These are phyloP conservation scores for Nomada flava DNA, from an alignment of 2,888 invertebrate genomes.

Conservation along the genomic window DNA sequence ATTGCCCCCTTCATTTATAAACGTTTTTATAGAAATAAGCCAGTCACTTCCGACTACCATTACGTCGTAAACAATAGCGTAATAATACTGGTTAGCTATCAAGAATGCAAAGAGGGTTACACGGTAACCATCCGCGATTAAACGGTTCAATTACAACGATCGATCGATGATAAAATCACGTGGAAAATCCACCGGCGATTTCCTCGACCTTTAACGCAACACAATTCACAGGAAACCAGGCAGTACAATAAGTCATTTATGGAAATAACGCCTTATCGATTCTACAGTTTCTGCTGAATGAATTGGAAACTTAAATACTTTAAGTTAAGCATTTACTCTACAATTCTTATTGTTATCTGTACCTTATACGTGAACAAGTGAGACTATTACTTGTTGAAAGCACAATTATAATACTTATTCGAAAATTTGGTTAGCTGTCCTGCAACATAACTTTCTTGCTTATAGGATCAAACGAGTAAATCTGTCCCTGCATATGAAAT, in stretches of 20 bases:
- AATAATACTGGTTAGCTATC: neutral
- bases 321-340: neutral
- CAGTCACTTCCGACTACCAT: neutral
- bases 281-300: neutral
- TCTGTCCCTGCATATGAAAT: too few relatives aligned
- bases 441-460: too few relatives aligned
- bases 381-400: too few relatives aligned
- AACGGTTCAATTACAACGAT: slow-evolving; percentile 29
- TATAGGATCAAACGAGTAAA: too few relatives aligned
- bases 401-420: too few relatives aligned
- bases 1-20: neutral
- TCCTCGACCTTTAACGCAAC: slow-evolving; percentile 14
- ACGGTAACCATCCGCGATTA: neutral
- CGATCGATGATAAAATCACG: slow-evolving; percentile 21
- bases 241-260: neutral
- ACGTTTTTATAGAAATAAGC: neutral
- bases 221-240: slow-evolving; percentile 25
- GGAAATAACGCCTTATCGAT: neutral
- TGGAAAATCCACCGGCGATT: slow-evolving; percentile 26
- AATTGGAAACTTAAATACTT: neutral
- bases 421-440: too few relatives aligned
- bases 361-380: too few relatives aligned
- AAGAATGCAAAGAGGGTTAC: slow-evolving; percentile 22
- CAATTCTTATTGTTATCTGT: neutral
- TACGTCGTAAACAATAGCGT: neutral